Base-by-base conservation (phyloP, 2,888 invertebrate genomes). In the Drosophila borborema region DNA sequence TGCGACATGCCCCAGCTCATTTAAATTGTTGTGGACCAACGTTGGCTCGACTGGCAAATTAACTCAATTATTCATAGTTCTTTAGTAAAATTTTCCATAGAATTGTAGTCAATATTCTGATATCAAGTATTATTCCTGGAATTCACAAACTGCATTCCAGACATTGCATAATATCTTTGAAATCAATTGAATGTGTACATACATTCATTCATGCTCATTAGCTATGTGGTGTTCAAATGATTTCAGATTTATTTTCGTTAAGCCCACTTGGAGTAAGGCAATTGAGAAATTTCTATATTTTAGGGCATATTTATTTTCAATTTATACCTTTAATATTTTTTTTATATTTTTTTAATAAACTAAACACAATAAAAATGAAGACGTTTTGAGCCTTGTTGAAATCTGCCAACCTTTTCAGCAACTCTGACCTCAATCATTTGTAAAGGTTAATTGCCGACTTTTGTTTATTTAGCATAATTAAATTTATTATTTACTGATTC, bases 21-120 rank as follows among this genome's bases (percentile, higher is more conserved):
- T 77, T 51, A 69, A 63, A 60, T 77, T 64, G 60, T 72, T 66
- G 56, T 16, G 16, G 23, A 36, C 61, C 58, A 56, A 69, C 18
- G 69, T 20, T 20, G 64, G 46, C 49, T n/a, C n/a, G n/a, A n/a
- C n/a, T 49, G 2, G 31, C 31, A 49, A 31, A n/a, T 49, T 51
- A 14, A 10, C 34, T 18, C 18, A 38, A 23, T 53, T 53, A 53
- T 23, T 20, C 16, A 38, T 14, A 20, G 36, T 23, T 16, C 5
- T 16, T 23, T 23, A 20, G 16, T 20, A 14, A 20, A 16, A 16
- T 31, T 31, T 31, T 6, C 49, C 28, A n/a, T n/a, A 2, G n/a
- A 49, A 49, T 4, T 28, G 23, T 3, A 28, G 3, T 2, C 8
- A 48, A n/a, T 31, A 12, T 31, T 49, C 10, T n/a, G 41, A 8